phyloP scores from a whole-genome alignment of 2,888 invertebrate genomes.

The Oscheius sp. region DNA sequence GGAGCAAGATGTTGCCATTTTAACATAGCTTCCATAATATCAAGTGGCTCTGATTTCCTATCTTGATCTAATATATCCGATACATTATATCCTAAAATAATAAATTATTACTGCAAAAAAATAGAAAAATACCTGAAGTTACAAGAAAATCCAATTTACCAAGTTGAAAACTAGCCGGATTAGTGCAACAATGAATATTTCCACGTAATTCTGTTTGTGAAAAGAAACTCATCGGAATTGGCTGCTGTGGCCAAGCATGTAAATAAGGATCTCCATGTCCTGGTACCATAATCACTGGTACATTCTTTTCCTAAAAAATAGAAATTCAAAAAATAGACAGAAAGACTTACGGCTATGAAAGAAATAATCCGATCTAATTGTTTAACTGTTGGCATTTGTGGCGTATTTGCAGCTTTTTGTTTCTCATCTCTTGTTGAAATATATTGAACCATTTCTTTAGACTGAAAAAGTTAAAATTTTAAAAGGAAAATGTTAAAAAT shows the following conservation, averaged over 20 bases:
- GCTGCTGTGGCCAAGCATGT: constrained; percentile 90
- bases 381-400: not conserved
- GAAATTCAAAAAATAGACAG: no score
- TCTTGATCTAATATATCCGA: constrained; percentile 80
- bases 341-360: not conserved
- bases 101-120: not conserved
- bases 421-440: not conserved
- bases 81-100: constrained; percentile 80
- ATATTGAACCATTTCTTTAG: constrained; percentile 9
- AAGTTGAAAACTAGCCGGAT: constrained; percentile 82
- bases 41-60: constrained; percentile 80
- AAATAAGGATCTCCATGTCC: constrained; percentile 91
- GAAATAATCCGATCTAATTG: constrained; percentile 14
- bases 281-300: constrained; percentile 87
- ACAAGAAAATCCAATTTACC: constrained; percentile 78
- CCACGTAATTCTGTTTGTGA: constrained; percentile 76
- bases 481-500: no score
- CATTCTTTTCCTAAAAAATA: constrained; percentile 39
- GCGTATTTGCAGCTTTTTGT: no score
- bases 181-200: constrained; percentile 83
- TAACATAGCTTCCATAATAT: constrained; percentile 85
- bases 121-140: constrained; percentile 79
- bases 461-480: not conserved
- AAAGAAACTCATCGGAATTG: constrained; percentile 80
- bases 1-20: constrained; percentile 92